A percentile compares a stretch with the other conserved stretches of the same genome.
Conservation (phyloP, 2,888 invertebrate species). For the Clepsis dumicolana region DNA sequence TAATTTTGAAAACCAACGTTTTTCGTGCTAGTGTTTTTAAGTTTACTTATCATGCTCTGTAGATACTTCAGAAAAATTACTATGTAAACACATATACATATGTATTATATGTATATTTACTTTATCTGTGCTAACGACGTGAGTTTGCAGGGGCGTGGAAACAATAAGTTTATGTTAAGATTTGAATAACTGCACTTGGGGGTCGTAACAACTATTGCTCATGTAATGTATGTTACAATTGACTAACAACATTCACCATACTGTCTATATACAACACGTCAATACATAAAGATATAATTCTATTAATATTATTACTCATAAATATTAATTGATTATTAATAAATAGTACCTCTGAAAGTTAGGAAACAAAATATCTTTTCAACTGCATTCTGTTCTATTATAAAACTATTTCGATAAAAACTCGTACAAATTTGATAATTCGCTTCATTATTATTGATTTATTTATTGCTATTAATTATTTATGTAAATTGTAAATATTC, state of each 20-base stretch:
- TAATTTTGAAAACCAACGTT: slow-evolving; percentile 75
- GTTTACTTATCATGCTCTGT: slow-evolving; percentile 71
- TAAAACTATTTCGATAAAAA: slow-evolving; percentile 86
- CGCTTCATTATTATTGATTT: slow-evolving; percentile 77
- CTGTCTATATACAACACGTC: slow-evolving; percentile 77
- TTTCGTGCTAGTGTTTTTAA: slow-evolving; percentile 78
- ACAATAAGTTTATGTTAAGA: slow-evolving; percentile 82
- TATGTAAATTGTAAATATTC: slow-evolving; percentile 86
- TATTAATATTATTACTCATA: slow-evolving; percentile 83
- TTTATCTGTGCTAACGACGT: slow-evolving; percentile 82
- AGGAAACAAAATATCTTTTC: slow-evolving; percentile 85
- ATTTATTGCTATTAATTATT: slow-evolving; percentile 83
- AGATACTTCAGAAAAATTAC: slow-evolving; percentile 65
- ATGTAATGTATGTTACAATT: slow-evolving; percentile 69
- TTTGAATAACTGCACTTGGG: slow-evolving; percentile 87
- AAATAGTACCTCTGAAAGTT: slow-evolving; percentile 88
- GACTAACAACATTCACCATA: slow-evolving; percentile 73
- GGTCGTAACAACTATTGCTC: slow-evolving; percentile 72
- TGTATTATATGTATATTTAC: slow-evolving; percentile 49
- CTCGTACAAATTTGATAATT: slow-evolving; percentile 84
- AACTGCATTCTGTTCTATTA: slow-evolving; percentile 82
- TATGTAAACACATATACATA: slow-evolving; percentile 49
- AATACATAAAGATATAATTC: slow-evolving; percentile 88
- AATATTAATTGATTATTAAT: slow-evolving; percentile 71
- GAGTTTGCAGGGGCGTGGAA: slow-evolving; percentile 79